Evolutionary conservation across 2,797 vertebrate species (phyloP).

Genomic region (Coranthus polyacanthus): DNA sequence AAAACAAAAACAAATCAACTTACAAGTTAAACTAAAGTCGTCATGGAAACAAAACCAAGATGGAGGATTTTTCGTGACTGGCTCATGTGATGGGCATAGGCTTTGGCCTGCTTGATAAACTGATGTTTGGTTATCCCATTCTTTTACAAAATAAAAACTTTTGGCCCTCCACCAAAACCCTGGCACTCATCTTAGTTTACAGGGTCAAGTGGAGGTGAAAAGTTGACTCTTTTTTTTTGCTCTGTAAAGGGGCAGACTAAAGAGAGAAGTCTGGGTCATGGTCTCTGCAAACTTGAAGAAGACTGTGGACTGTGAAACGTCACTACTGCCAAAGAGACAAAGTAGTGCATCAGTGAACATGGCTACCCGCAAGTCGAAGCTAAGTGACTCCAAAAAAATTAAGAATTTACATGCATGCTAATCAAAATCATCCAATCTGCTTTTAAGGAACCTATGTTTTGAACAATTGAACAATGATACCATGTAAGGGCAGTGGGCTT

Average conservation of each 20-base stretch:
- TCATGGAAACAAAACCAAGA: too few relatives aligned
- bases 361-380: slow-evolving; percentile 68
- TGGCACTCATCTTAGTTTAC: slow-evolving; percentile 74
- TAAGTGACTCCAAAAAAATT: slow-evolving; percentile 74
- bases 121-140: too few relatives aligned
- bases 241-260: slow-evolving; percentile 38
- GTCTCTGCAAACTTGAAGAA: slow-evolving; percentile 68
- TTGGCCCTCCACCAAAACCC: slow-evolving; percentile 64
- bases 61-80: too few relatives aligned
- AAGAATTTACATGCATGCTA: slow-evolving; percentile 84
- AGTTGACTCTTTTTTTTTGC: slow-evolving; percentile 35
- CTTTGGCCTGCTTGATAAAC: too few relatives aligned
- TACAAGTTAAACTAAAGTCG: too few relatives aligned
- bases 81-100: too few relatives aligned
- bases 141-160: too few relatives aligned
- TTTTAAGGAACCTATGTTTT: slow-evolving; percentile 80
- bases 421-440: slow-evolving; percentile 81
- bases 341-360: slow-evolving; percentile 66
- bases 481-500: slow-evolving; percentile 70
- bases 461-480: slow-evolving; percentile 74
- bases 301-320: slow-evolving; percentile 71
- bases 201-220: slow-evolving; percentile 47
- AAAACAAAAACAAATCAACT: too few relatives aligned
- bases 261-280: slow-evolving; percentile 63
- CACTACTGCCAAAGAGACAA: slow-evolving; percentile 76